Evolutionary conservation across 1,140 invertebrate genomes (phyloP).

Genomic region (Drosophila nikananu): DNA sequence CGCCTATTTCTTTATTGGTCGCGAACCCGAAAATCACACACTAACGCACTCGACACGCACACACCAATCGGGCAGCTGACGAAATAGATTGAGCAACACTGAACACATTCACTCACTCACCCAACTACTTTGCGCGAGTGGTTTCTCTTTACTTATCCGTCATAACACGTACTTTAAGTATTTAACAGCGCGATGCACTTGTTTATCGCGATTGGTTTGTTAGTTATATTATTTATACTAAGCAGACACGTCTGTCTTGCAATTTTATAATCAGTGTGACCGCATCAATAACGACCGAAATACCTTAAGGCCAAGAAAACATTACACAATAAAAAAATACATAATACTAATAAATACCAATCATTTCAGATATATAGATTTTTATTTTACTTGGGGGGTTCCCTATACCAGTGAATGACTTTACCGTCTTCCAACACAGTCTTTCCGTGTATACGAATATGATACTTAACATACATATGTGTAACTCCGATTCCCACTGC

Average conservation of each 20-base stretch:
- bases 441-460: no score
- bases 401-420: no score
- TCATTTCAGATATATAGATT: no score
- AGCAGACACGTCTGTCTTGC: slow-evolving; percentile 21
- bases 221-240: slow-evolving; percentile 21
- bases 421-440: no score
- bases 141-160: slow-evolving; percentile 15
- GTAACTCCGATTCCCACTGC: no score
- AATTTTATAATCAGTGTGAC: slow-evolving; percentile 17
- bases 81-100: slow-evolving; percentile 41
- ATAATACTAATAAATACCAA: no score
- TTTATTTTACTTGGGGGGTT: no score
- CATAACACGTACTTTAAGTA: slow-evolving; percentile 21
- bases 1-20: slow-evolving; percentile 4
- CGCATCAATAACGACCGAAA: not conserved
- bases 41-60: slow-evolving; percentile 15
- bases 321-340: not conserved
- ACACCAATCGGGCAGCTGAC: slow-evolving; percentile 39
- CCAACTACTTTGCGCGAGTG: slow-evolving; percentile 12
- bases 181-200: slow-evolving; percentile 9
- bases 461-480: no score
- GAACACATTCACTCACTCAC: slow-evolving; percentile 19
- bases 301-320: not conserved
- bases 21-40: not conserved
- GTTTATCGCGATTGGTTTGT: slow-evolving; percentile 1